Base-by-base conservation (phyloP, 2,888 invertebrate species). In the Boloria euphrosyne region DNA sequence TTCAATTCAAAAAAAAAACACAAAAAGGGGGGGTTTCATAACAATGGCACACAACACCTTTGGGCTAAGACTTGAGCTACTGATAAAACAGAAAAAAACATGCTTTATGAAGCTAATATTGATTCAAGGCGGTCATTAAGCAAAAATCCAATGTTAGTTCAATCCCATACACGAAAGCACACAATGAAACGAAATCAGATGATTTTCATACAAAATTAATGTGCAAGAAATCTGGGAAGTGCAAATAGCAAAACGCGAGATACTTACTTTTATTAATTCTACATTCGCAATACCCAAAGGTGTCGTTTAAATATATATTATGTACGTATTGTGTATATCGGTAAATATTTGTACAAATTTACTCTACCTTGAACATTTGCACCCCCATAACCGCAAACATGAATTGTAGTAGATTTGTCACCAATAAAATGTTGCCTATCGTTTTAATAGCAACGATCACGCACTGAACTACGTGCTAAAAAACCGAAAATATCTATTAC, bases 331-430 rank as follows among this genome's bases (percentile, higher is more conserved):
- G 16, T 31, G 27, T 59, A n/a, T 59, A 31, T 16, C 17, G 49
- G 31, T 47, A 49, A 27, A 27, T 49, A 49, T 49, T 49, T 59
- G 31, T 59, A 57, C 44, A 55, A 57, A 50, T 22, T 44, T 16
- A 57, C 93, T 95, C 95, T 96, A 98, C 98, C 97, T 99, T 99
- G 95, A 99, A 99, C 91, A 99, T 96, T 94, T 99, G 99, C 91
- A 99, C 99, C 93, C 99, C 99, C 94, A 99, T 99, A 90, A 99
- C 99, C 85, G 99, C 99, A 93, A 99, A 99, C 99, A 99, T 99
- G 96, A 99, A 99, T 94, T 99, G 98, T 82, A 99, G 98, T 88
- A 99, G 97, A 93, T 98, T 98, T 93, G 99, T 99, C 94, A 99
- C 99, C 95, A 99, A 95, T 95, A 99, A 97, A 94, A 99, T 99